Percentiles rank a stretch among this genome's conserved stretches.
These are phyloP conservation scores for Paraplagusia blochii DNA, from an alignment of 2,113 vertebrate genomes.

Conservation along the genomic window DNA sequence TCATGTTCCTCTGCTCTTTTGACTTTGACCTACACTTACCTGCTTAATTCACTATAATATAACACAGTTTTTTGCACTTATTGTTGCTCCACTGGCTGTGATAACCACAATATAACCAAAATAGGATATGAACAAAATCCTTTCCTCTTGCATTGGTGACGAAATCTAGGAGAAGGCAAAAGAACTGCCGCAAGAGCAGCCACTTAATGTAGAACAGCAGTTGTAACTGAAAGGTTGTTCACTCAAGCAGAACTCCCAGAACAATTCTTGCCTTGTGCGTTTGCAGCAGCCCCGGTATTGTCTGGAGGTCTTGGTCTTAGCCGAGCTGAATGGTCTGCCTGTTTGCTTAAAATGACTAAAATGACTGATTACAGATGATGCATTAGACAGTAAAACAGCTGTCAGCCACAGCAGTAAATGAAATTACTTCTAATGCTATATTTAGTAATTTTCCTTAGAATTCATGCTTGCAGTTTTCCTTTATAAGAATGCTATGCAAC, in stretches of 20 bases:
- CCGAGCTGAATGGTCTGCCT: slow-evolving; percentile 51
- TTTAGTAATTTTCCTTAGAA: too few relatives aligned
- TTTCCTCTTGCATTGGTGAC: slow-evolving; percentile 82
- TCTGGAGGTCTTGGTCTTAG: slow-evolving; percentile 53
- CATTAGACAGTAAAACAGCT: slow-evolving; percentile 51
- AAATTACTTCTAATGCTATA: neutral
- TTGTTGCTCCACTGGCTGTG: slow-evolving; percentile 70
- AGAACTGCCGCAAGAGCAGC: slow-evolving; percentile 57
- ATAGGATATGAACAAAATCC: slow-evolving; percentile 85
- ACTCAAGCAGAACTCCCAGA: slow-evolving; percentile 49
- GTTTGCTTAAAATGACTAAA: slow-evolving; percentile 60
- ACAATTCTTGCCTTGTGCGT: slow-evolving; percentile 66
- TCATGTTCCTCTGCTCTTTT: too few relatives aligned
- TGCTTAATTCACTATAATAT: slow-evolving; percentile 47
- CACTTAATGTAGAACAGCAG: slow-evolving; percentile 70
- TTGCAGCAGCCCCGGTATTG: slow-evolving; percentile 53
- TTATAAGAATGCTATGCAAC: too few relatives aligned
- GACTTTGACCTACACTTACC: slow-evolving; percentile 21
- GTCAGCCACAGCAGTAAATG: slow-evolving; percentile 29
- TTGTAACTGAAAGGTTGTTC: slow-evolving; percentile 55
- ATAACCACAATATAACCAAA: slow-evolving; percentile 91
- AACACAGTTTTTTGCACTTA: slow-evolving; percentile 66
- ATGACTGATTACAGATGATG: slow-evolving; percentile 59
- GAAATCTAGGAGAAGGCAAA: slow-evolving; percentile 78
- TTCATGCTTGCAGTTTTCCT: too few relatives aligned